Percentiles rank a stretch among this genome's conserved stretches.
Evolutionary conservation across 2,113 vertebrate genomes (phyloP).

Genomic region (Myiozetetes cayanensis): DNA sequence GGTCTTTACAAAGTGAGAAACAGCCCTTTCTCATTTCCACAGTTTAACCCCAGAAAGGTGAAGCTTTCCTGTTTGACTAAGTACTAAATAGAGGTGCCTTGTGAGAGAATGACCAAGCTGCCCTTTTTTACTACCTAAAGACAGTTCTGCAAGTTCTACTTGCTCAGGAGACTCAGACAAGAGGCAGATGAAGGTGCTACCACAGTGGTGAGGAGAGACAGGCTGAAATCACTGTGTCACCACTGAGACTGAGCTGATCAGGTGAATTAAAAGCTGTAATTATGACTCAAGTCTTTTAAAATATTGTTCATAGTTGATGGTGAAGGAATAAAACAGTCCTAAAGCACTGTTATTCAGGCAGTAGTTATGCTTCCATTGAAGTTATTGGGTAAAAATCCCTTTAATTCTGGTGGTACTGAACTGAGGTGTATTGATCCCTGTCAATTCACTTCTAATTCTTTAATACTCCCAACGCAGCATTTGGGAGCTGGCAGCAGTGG

Average conservation of each 20-base stretch:
- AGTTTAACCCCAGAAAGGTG: neutral
- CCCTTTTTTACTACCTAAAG: neutral
- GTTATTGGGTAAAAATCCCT: neutral
- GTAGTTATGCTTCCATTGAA: neutral
- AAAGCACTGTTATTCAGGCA: neutral
- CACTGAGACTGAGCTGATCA: neutral
- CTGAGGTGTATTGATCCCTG: neutral
- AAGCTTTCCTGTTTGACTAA: neutral
- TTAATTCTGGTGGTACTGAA: neutral
- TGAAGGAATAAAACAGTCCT: neutral
- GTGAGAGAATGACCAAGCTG: neutral
- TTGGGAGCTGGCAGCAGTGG: neutral
- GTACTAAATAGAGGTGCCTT: neutral
- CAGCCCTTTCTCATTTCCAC: neutral
- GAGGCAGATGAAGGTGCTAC: neutral
- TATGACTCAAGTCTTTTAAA: neutral
- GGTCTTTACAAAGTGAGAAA: neutral
- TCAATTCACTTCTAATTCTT: neutral
- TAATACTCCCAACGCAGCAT: neutral
- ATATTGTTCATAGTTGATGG: neutral
- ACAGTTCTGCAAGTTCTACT: neutral
- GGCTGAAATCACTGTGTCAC: neutral
- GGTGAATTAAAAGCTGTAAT: neutral
- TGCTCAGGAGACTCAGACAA: neutral
- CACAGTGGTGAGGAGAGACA: neutral